Evolutionary conservation across 2,113 vertebrate species (phyloP), one percentile per base, ranked within the genome.

Genomic region (Lutjanus erythropterus): DNA sequence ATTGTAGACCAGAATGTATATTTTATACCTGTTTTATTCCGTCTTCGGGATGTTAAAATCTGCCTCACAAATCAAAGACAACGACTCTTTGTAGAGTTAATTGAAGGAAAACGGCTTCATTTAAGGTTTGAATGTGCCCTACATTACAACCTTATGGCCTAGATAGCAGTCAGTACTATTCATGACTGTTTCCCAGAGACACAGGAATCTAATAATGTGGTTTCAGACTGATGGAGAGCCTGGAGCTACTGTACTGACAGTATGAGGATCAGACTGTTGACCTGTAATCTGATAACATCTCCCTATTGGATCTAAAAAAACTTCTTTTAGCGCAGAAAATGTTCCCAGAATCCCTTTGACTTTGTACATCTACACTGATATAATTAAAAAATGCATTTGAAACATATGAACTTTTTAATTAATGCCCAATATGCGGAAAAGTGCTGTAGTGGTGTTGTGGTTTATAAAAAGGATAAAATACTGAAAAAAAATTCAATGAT

Each of bases 101-200:
- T 19, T 75, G 56, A 76, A 50, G 53, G 16, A 41, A 11, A 62
- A 47, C 35, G 0, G 6, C 42, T 55, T 65, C 3, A 18, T 61
- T 29, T 52, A 21, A 37, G 39, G 15, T 29, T 5, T 61, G n/a
- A 55, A 42, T 15, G 44, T 53, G 83, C 16, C 78, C 85, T 73
- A 74, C 60, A 83, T 90, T 80, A 19, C 44, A 47, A 71, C 69
- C 56, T 60, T 50, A 33, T 69, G 75, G 47, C 86, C 84, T 72
- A 80, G 42, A 85, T 90, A 37, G 37, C 23, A 62, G 16, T 68
- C 27, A 0, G 60, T 39, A 55, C 71, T 78, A 53, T 74, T 75
- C 2, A 4, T 16, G 47, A 67, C 60, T 16, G 60, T 88, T 82
- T 85, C 75, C 71, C 86, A 75, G 60, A 88, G 72, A 81, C 61